Conservation (phyloP, 2,888 invertebrate species). For the Dorcus hopei region DNA sequence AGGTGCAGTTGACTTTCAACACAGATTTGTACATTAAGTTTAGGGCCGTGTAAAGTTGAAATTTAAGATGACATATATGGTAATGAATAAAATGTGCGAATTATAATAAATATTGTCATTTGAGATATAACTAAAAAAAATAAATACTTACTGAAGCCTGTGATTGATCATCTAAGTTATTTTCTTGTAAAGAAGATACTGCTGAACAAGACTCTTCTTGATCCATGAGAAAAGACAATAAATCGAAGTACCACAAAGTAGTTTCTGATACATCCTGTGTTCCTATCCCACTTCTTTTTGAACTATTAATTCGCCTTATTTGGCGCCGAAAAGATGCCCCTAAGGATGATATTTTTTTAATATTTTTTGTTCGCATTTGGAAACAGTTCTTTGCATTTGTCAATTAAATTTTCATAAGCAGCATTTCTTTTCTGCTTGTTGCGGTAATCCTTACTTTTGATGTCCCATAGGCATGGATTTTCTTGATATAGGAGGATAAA, state of each 20-base stretch:
- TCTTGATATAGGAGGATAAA: constrained; percentile 2
- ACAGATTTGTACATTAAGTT: neutral
- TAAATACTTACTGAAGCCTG: constrained; percentile 1
- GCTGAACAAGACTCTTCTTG: constrained; percentile 4
- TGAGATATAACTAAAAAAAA: neutral
- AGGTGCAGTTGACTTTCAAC: neutral
- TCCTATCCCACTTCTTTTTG: constrained; percentile 2
- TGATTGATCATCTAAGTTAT: neutral
- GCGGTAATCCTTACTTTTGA: neutral
- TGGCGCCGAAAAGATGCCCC: constrained; percentile 5
- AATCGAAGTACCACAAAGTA: constrained; percentile 7
- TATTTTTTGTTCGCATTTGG: constrained; percentile 7
- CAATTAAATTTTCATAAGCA: neutral
- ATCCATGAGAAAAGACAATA: constrained; percentile 4
- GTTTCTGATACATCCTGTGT: constrained; percentile 2
- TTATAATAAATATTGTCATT: neutral
- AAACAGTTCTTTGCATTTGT: constrained; percentile 6
- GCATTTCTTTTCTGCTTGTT: constrained; percentile 2
- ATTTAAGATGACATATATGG: neutral
- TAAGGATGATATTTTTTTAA: constrained; percentile 4
- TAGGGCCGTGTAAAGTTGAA: neutral
- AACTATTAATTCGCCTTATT: constrained; percentile 1
- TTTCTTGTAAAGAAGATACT: constrained; percentile 3
- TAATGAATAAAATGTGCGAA: neutral
- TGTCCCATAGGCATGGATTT: neutral